A percentile compares a stretch with the other conserved stretches of the same genome.
Conservation (phyloP, 2,113 vertebrate genomes). For the Leptobrachium leishanense region DNA sequence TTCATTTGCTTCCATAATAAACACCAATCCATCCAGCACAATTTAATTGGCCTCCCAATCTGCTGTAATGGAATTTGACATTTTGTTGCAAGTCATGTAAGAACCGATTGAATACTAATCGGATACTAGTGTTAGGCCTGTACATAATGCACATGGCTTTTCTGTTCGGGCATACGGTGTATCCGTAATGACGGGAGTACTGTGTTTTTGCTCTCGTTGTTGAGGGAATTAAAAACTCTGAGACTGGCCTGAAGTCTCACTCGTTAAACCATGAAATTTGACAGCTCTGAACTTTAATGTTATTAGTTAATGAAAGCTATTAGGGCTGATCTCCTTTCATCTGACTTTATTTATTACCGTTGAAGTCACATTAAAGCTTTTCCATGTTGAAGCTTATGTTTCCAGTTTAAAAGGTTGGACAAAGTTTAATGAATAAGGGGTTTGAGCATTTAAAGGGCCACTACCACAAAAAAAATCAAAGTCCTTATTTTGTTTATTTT, state of each 20-base stretch:
- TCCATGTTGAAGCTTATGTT: conserved; percentile 23
- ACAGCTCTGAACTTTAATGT: conserved; percentile 40
- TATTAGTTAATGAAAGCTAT: conserved; percentile 45
- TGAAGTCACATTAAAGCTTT: conserved; percentile 42
- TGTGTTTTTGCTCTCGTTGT: neutral
- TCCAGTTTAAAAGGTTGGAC: conserved; percentile 30
- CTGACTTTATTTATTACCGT: conserved; percentile 36
- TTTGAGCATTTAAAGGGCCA: neutral
- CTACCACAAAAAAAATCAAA: too few species aligned
- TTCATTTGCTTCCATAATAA: too few species aligned
- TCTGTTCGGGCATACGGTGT: neutral
- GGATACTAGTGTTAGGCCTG: neutral
- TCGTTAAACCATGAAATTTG: conserved; percentile 40
- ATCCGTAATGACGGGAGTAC: conserved; percentile 15
- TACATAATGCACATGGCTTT: neutral
- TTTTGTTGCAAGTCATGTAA: neutral
- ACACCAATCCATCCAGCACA: too few species aligned
- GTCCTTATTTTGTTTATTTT: too few species aligned
- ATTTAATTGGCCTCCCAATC: neutral
- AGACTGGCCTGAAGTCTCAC: conserved; percentile 30
- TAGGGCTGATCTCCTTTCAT: conserved; percentile 35
- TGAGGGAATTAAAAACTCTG: conserved; percentile 13
- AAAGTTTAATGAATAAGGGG: conserved; percentile 36
- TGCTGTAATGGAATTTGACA: neutral
- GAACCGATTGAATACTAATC: neutral